These are phyloP conservation scores for Myotis brandtii DNA, from an alignment of 2,113 vertebrate genomes.

Conservation along the genomic window DNA sequence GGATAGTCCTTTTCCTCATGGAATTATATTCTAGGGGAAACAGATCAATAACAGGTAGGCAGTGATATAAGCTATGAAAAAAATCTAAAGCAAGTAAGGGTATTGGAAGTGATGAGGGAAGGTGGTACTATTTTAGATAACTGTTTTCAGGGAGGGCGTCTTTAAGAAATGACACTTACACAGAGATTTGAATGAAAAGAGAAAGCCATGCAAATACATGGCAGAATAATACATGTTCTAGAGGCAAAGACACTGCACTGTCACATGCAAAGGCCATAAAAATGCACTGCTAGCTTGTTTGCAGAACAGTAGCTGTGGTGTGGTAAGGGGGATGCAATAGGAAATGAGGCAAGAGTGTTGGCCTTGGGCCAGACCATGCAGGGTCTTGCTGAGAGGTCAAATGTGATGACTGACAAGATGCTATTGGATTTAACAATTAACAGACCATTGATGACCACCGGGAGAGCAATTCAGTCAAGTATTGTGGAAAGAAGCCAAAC, in stretches of 20 bases:
- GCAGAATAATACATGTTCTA: neutral
- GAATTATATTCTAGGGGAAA: neutral
- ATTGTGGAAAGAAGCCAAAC: slow-evolving; percentile 56
- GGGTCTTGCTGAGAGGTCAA: slow-evolving; percentile 39
- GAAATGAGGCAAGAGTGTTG: slow-evolving; percentile 5
- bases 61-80: neutral
- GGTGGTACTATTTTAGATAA: neutral
- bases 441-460: neutral
- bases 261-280: neutral
- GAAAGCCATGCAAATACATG: neutral
- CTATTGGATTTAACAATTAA: slow-evolving; percentile 42
- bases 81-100: neutral
- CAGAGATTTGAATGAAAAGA: neutral
- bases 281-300: neutral
- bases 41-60: neutral
- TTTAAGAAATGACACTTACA: neutral
- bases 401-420: neutral
- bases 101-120: neutral
- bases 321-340: neutral
- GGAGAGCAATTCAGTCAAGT: slow-evolving; percentile 40
- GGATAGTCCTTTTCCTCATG: neutral
- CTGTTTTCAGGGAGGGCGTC: neutral
- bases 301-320: neutral
- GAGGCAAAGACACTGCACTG: neutral
- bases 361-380: neutral